These are phyloP conservation scores for Apeltes quadracus DNA, from an alignment of 2,113 vertebrate genomes.

Conservation along the genomic window DNA sequence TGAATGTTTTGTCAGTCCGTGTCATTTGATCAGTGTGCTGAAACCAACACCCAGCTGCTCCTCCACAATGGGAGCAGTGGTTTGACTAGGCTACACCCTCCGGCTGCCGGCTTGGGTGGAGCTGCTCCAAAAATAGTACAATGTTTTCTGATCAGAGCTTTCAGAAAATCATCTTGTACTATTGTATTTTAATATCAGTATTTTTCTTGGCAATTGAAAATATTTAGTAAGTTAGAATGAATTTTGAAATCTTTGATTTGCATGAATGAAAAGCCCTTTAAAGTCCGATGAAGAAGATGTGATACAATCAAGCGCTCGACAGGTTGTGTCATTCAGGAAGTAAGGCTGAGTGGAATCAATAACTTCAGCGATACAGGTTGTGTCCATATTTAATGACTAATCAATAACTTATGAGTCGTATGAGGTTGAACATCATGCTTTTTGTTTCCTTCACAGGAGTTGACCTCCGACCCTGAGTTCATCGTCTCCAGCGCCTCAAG, in stretches of 20 bases:
- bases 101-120: not conserved
- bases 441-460: constrained; percentile 74
- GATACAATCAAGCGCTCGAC: too few relatives aligned
- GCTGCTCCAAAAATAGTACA: not conserved
- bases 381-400: not conserved
- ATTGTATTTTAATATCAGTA: not conserved
- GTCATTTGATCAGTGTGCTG: not conserved
- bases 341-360: too few relatives aligned
- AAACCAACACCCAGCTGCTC: not conserved
- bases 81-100: not conserved
- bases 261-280: too few relatives aligned
- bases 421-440: not conserved
- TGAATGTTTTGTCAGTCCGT: not conserved
- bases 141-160: not conserved
- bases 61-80: not conserved
- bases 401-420: not conserved
- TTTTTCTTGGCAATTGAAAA: not conserved
- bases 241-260: not conserved
- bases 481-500: constrained; percentile 84
- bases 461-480: constrained; percentile 83
- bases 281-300: too few relatives aligned
- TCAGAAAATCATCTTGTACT: not conserved
- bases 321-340: too few relatives aligned
- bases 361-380: not conserved
- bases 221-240: not conserved